Base-by-base conservation (phyloP, 1,140 invertebrate species). In the Drosophila azteca region DNA sequence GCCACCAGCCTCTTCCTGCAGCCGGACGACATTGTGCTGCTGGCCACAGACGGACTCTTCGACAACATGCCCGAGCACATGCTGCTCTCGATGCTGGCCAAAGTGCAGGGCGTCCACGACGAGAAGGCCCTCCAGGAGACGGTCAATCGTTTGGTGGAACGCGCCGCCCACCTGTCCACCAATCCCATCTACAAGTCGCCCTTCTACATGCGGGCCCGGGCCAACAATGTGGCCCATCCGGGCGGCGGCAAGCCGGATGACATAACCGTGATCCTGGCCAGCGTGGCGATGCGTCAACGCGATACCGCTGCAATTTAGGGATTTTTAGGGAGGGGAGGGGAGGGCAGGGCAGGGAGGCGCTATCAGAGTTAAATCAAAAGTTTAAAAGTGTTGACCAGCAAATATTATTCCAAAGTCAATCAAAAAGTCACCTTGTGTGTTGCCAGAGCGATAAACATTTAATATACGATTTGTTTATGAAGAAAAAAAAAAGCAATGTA, bases 231-330 rank as follows among this genome's bases (percentile, higher is more conserved):
- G 0, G 13, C 22, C 2, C 70, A 50, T 41, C 8, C 6, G 1
- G n/a, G 15, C 2, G 81, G 81, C 2, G 81, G 81, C 6, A 85
- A 87, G 22, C 81, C 82, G 3, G 81, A 85, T 39, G 81, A 85
- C 20, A 85, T 81, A 6, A 85, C 81, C 13, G 59, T 85, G 3
- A 75, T 85, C 43, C 35, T 85, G 48, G 78, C 78, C 65, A 82
- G 64, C 22, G 74, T 85, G 6, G 72, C 62, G 29, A 51, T 84
- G 50, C 60, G 57, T 17, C 49, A 20, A 9, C 0, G 24, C n/a
- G 8, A 43, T 31, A 8, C 31, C 11, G 35, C 11, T 39, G 35
- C 17, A 20, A 0, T 20, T 20, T 20, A 20, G 17, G 17, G 17
- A 20, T 20, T 1, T 20, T 20, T 20, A 1, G 17, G 17, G 17